Conservation (phyloP, 2,113 vertebrate species). For the Heterotilapia buettikoferi region DNA sequence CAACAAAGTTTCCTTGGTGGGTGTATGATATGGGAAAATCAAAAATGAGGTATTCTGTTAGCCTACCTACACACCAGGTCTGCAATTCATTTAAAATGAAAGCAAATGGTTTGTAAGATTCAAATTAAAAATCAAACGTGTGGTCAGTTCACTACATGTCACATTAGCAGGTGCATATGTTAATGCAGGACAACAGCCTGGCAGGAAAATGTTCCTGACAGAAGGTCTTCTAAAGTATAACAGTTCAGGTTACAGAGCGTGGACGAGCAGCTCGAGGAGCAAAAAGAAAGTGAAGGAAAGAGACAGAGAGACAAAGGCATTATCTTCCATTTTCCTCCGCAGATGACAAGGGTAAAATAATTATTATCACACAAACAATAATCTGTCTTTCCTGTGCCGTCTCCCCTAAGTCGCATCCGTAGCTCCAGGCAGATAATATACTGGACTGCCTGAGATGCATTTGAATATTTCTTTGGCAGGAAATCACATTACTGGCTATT, state of each 20-base stretch:
- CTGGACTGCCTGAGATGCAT: constrained; percentile 79
- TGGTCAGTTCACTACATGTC: background rate
- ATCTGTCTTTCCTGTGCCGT: constrained; percentile 68
- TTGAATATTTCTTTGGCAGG: constrained; percentile 83
- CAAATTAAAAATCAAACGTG: background rate
- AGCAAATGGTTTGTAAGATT: background rate
- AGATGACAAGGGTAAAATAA: constrained; percentile 73
- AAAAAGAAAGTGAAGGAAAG: constrained; percentile 17
- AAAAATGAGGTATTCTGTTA: background rate
- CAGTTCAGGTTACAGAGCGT: background rate
- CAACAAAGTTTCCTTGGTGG: background rate
- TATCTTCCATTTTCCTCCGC: constrained; percentile 53
- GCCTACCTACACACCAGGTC: too few species aligned
- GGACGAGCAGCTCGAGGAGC: background rate
- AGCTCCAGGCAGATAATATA: constrained; percentile 80
- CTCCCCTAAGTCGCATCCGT: constrained; percentile 65
- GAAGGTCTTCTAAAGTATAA: background rate
- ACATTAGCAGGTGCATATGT: background rate
- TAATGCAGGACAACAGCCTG: background rate
- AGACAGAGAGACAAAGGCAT: constrained; percentile 55
- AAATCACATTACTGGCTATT: constrained; percentile 81
- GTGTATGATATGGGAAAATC: background rate
- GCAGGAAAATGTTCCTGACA: background rate
- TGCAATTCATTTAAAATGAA: background rate
- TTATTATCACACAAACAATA: constrained; percentile 78